Conservation (phyloP, 2,797 vertebrate species). For the Alauda arvensis region DNA sequence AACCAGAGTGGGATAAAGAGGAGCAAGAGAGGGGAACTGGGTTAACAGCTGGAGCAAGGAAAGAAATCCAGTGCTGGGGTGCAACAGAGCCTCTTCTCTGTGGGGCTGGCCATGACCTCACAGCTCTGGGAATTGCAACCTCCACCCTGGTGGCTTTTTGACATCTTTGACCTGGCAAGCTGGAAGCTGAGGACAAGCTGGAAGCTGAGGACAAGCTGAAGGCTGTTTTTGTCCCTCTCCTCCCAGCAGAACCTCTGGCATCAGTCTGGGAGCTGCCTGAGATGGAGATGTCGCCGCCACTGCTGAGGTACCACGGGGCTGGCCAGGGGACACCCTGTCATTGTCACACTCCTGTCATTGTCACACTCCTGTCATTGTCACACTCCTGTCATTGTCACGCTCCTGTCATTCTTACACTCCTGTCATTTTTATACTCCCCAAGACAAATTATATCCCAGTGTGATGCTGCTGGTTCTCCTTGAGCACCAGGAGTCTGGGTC, state of each 20-base stretch:
- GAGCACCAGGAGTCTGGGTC: not conserved
- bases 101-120: not conserved
- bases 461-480: not conserved
- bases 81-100: not conserved
- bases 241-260: not conserved
- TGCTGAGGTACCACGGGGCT: not conserved
- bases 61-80: not conserved
- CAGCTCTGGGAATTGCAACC: not conserved
- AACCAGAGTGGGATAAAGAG: not conserved
- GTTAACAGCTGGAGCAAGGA: not conserved
- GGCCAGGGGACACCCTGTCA: not conserved
- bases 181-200: not conserved
- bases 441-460: not conserved
- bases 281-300: accelerated
- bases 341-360: not conserved
- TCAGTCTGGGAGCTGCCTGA: not conserved
- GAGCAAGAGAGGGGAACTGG: not conserved
- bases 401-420: not conserved
- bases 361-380: not conserved
- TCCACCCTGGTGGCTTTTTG: not conserved
- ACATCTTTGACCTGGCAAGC: not conserved
- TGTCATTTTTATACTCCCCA: not conserved
- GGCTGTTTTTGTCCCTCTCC: not conserved
- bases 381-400: not conserved
- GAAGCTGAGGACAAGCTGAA: not conserved